Evolutionary conservation across 2,797 vertebrate species (phyloP).

Genomic region (Odontamblyopus rebecca): DNA sequence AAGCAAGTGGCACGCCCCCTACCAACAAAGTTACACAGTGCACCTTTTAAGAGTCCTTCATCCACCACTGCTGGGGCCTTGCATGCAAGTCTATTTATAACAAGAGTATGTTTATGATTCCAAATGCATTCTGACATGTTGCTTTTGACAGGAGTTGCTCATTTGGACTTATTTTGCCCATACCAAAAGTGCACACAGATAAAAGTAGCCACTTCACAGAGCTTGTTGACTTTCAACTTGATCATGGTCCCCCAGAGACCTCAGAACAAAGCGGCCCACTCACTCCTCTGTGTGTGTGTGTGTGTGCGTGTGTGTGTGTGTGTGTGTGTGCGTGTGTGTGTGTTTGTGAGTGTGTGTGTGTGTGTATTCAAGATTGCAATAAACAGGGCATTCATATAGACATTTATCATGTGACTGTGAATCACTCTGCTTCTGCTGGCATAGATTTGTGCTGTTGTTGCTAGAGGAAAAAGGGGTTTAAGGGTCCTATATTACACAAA

Average conservation of each 20-base stretch:
- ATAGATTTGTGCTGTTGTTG: conserved; percentile 31
- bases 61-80: neutral
- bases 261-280: conserved; percentile 68
- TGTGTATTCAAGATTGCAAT: conserved; percentile 3
- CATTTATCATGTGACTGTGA: conserved; percentile 53
- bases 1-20: too few relatives aligned
- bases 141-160: conserved; percentile 54
- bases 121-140: conserved; percentile 3
- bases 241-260: conserved; percentile 68
- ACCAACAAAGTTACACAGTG: too few relatives aligned
- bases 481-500: too few relatives aligned
- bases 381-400: conserved; percentile 23
- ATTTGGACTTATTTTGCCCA: conserved; percentile 50
- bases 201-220: conserved; percentile 77
- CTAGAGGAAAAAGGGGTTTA: neutral
- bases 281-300: conserved; percentile 23
- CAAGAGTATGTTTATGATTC: conserved; percentile 22
- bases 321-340: conserved; percentile 13
- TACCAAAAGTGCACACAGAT: conserved; percentile 69
- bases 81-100: conserved; percentile 20
- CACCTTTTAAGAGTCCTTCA: too few relatives aligned
- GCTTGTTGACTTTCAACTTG: conserved; percentile 74
- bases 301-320: conserved; percentile 19
- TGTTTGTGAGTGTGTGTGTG: conserved; percentile 5
- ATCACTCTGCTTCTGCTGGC: conserved; percentile 46